These are phyloP conservation scores for Indicator indicator DNA, from an alignment of 2,113 vertebrate species.

Conservation along the genomic window DNA sequence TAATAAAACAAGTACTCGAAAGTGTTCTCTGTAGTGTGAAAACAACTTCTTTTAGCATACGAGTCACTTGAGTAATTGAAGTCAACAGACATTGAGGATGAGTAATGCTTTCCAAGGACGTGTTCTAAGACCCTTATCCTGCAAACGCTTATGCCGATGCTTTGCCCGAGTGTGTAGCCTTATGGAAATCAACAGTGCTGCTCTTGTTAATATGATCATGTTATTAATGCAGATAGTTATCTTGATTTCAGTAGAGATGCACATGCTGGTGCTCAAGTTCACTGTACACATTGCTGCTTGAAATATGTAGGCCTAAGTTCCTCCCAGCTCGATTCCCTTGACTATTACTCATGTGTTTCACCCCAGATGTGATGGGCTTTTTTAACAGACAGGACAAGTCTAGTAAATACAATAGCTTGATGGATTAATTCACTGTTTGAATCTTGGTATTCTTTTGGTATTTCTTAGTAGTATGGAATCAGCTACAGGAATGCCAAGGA, in stretches of 20 bases:
- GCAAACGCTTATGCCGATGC: constrained; percentile 34
- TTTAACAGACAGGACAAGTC: neutral
- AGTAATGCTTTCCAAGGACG: constrained; percentile 70
- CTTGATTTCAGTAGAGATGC: neutral
- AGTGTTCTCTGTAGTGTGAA: neutral
- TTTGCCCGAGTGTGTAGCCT: neutral
- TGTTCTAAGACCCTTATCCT: constrained; percentile 59
- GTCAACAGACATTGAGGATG: constrained; percentile 48
- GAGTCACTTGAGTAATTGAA: constrained; percentile 57
- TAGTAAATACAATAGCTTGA: neutral
- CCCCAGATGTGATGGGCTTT: neutral
- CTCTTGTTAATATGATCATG: neutral
- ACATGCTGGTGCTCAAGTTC: neutral
- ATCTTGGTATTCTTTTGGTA: neutral
- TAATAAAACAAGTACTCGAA: neutral
- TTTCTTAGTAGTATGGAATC: neutral
- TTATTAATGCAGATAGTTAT: neutral
- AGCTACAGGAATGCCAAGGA: neutral
- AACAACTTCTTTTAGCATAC: constrained; percentile 27
- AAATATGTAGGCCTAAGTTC: constrained; percentile 21
- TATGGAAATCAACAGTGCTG: neutral
- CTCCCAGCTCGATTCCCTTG: neutral
- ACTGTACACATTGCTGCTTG: neutral
- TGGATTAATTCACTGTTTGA: neutral
- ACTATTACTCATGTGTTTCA: constrained; percentile 18